Evolutionary conservation across 2,113 vertebrate species (phyloP).

Genomic region (Dicrurus megarhynchus): DNA sequence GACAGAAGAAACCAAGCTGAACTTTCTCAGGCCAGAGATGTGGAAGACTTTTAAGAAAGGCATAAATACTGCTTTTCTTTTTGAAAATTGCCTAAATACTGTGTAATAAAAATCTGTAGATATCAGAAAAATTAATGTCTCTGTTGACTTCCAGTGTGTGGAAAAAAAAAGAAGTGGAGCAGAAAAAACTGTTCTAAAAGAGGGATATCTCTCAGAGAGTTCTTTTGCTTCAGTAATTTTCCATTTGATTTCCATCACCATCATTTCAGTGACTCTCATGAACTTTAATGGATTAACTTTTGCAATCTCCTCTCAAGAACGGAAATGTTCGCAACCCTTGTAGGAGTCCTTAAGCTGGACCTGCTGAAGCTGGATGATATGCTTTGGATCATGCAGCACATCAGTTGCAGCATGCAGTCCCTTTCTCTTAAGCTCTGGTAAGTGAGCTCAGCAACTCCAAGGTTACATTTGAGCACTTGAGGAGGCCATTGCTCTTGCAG

Average conservation of each 20-base stretch:
- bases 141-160: background rate
- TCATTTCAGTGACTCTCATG: background rate
- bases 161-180: background rate
- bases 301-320: background rate
- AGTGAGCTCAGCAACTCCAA: background rate
- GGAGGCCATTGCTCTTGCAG: background rate
- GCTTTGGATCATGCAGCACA: background rate
- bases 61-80: background rate
- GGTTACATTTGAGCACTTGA: background rate
- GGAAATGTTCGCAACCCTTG: background rate
- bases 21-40: background rate
- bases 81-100: background rate
- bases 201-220: background rate
- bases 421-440: background rate
- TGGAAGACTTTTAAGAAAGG: background rate
- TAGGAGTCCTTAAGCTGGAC: background rate
- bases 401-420: background rate
- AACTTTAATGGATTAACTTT: background rate
- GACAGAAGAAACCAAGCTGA: background rate
- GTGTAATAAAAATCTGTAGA: background rate
- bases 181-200: background rate
- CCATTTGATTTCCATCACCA: background rate
- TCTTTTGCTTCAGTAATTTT: constrained; percentile 24
- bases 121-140: background rate
- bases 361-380: background rate